phyloP scores from a whole-genome alignment of 2,888 invertebrate genomes.

The Ptilodon capucinus region DNA sequence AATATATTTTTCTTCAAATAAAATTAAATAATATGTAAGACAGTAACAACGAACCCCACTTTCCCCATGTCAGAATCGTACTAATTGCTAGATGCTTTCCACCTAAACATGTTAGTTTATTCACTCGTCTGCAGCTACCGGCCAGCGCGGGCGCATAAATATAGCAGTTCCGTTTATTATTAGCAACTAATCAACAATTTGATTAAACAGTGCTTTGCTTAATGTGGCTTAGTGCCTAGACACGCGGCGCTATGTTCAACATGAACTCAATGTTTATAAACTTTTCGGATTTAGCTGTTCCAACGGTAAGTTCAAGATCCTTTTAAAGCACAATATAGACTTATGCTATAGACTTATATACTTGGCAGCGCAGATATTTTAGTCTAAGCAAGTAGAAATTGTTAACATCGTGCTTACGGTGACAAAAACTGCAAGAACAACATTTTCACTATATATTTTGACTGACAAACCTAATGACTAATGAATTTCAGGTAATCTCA shows the following conservation, averaged over 20 bases:
- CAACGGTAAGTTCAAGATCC: not conserved
- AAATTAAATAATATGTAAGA: too few relatives aligned
- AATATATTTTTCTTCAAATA: too few relatives aligned
- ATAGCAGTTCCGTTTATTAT: too few relatives aligned
- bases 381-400: too few relatives aligned
- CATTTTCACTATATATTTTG: too few relatives aligned
- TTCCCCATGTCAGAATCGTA: constrained; percentile 15
- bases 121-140: constrained; percentile 2
- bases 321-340: too few relatives aligned
- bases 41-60: constrained; percentile 2
- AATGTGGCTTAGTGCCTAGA: not conserved
- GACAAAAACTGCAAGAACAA: too few relatives aligned
- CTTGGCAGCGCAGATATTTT: too few relatives aligned
- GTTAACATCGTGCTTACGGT: too few relatives aligned
- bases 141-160: constrained; percentile 22
- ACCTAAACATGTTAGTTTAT: constrained; percentile 21
- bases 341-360: too few relatives aligned
- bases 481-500: too few relatives aligned
- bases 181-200: constrained; percentile 28
- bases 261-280: not conserved
- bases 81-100: constrained; percentile 10
- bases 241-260: not conserved
- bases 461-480: too few relatives aligned
- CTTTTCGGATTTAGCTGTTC: not conserved
- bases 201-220: constrained; percentile 15